Conservation (phyloP, 2,888 invertebrate species). For the Drosophila neutralis region DNA sequence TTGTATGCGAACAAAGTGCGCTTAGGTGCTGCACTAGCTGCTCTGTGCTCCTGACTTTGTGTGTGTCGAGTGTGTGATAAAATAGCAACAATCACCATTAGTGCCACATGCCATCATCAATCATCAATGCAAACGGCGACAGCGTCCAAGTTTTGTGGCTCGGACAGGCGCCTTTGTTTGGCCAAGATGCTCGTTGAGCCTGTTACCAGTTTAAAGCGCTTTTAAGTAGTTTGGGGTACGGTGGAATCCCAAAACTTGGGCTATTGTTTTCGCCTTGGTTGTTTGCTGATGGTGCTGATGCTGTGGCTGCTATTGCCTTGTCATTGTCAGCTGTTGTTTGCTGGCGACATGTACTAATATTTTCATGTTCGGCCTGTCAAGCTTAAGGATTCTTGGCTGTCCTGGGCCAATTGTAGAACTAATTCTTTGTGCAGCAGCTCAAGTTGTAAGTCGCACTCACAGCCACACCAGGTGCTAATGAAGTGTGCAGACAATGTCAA, state of each 20-base stretch:
- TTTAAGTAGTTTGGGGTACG: slow-evolving; percentile 57
- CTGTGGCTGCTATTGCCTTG: slow-evolving; percentile 39
- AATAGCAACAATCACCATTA: slow-evolving; percentile 82
- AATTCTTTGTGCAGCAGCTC: slow-evolving; percentile 38
- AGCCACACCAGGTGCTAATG: slow-evolving; percentile 72
- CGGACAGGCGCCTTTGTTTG: slow-evolving; percentile 47
- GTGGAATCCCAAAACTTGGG: slow-evolving; percentile 21
- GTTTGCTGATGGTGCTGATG: slow-evolving; percentile 13
- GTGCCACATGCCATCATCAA: slow-evolving; percentile 80
- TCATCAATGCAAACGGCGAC: slow-evolving; percentile 66
- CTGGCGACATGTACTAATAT: slow-evolving; percentile 69
- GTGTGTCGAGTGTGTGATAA: slow-evolving; percentile 63
- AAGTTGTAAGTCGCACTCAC: slow-evolving; percentile 40
- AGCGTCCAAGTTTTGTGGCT: slow-evolving; percentile 45
- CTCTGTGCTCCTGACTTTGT: background rate
- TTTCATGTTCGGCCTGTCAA: slow-evolving; percentile 74
- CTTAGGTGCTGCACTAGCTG: slow-evolving; percentile 56
- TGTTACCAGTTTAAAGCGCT: slow-evolving; percentile 73
- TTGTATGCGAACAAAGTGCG: slow-evolving; percentile 38
- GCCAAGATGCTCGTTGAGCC: slow-evolving; percentile 56
- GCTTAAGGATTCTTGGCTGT: slow-evolving; percentile 35
- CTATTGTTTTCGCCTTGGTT: slow-evolving; percentile 50
- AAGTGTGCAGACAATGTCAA: slow-evolving; percentile 61
- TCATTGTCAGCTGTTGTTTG: slow-evolving; percentile 78
- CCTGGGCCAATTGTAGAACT: slow-evolving; percentile 7